A percentile compares a stretch with the other conserved stretches of the same genome.
Evolutionary conservation across 2,888 invertebrate genomes (phyloP).

Genomic region (Napeogenes sylphis): DNA sequence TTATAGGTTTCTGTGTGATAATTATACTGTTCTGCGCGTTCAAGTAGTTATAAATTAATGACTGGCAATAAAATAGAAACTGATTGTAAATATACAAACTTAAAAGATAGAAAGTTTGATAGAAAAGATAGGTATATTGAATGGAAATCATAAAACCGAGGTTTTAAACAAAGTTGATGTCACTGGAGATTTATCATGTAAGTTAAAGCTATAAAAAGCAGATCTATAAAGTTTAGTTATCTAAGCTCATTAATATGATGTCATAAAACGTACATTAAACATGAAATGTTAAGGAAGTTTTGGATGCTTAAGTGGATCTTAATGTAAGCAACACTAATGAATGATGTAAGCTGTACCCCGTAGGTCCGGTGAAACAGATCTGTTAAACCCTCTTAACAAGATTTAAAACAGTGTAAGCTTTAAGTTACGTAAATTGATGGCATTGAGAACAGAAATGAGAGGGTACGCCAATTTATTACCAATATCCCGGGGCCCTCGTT

Average conservation of each 20-base stretch:
- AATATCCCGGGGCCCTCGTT: conserved; percentile 61
- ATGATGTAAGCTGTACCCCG: conserved; percentile 17
- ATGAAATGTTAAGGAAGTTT: conserved; percentile 24
- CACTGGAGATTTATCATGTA: conserved; percentile 25
- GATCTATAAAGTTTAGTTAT: conserved; percentile 25
- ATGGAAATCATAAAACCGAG: conserved; percentile 9
- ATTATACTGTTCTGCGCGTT: conserved; percentile 61
- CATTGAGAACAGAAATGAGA: conserved; percentile 50
- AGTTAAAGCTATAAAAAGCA: conserved; percentile 27
- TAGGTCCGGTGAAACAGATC: conserved; percentile 2
- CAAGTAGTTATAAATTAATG: conserved; percentile 53
- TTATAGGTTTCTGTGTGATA: conserved; percentile 64
- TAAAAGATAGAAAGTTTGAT: conserved; percentile 4
- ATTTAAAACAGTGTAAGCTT: conserved; percentile 23
- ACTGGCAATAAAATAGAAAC: conserved; percentile 20
- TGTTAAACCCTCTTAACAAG: conserved; percentile 13
- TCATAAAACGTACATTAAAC: conserved; percentile 29
- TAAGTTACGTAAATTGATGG: conserved; percentile 48
- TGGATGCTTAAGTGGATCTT: conserved; percentile 26
- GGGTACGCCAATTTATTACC: conserved; percentile 62
- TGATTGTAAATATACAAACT: conserved; percentile 6
- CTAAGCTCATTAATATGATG: conserved; percentile 26
- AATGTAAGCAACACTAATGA: conserved; percentile 21
- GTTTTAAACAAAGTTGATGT: conserved; percentile 3
- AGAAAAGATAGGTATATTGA: conserved; percentile 5